Evolutionary conservation across 23 tunicate species (phyloP), one percentile per base, ranked within the genome.

Genomic region (Aplidium turbinatum): DNA sequence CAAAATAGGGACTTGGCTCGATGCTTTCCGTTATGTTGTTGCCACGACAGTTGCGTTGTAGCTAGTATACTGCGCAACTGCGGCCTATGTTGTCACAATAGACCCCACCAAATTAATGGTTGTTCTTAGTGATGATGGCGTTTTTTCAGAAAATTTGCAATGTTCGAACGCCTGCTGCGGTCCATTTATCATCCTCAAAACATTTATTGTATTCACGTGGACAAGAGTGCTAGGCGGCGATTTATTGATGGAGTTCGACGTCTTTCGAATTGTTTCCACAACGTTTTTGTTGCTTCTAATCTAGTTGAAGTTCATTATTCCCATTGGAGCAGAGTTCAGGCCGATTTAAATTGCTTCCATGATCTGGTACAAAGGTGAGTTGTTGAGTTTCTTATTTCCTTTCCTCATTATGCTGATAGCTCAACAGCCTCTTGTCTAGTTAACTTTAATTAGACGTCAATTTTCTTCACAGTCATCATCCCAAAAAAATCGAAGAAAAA

Each of bases 131-230:
- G n/a, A n/a, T n/a, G n/a, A n/a, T n/a, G n/a, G n/a, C n/a, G n/a
- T n/a, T n/a, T n/a, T n/a, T 50, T 18, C 78, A 91, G 86, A n/a
- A 63, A 78, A 6, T 58, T 84, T n/a, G 20, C 68, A 0, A 51
- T 35, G 66, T 83, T 95, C 31, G 99, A 95, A 47, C 81, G 85
- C 0, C 71, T 95, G 21, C 76, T 95, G 31, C 95, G 99, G 5
- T 42, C 99, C n/a, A 88, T 95, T 38, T 95, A 95, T 45, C 91
- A 75, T 2, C 99, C 99, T 4, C 87, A 95, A 42, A 95, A 95
- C 39, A 19, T 84, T 19, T 95, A 95, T 35, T 95, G 99, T 61
- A 52, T 95, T 55, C 99, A 95, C 57, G 95, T 95, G 30, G 99
- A 95, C 57, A 31, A 28, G 25, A 95, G 83, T 47, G 78, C 96